Percentiles rank a stretch among this genome's conserved stretches.
phyloP scores from a whole-genome alignment of 2,113 vertebrate genomes.

The Poeciliopsis retropinna region DNA sequence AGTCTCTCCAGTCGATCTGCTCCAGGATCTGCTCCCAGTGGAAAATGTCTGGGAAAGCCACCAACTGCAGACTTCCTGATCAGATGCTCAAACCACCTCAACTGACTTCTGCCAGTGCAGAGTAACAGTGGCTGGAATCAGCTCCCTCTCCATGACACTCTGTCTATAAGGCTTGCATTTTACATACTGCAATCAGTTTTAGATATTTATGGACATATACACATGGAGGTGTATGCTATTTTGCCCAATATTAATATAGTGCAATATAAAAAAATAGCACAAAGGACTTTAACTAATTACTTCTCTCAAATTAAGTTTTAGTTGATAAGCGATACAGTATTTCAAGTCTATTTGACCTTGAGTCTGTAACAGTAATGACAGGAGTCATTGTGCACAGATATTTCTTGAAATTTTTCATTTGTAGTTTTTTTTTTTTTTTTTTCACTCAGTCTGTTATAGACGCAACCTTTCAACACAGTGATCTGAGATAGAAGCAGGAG shows the following conservation, averaged over 20 bases:
- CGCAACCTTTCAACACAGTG: slow-evolving; percentile 1
- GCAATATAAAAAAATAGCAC: too few species aligned
- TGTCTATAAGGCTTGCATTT: not conserved
- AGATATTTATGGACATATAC: too few species aligned
- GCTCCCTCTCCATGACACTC: not conserved
- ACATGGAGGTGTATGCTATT: too few species aligned
- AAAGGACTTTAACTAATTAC: too few species aligned
- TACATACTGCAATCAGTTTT: too few species aligned
- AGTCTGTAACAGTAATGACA: not conserved
- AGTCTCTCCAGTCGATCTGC: not conserved
- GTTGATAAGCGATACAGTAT: not conserved
- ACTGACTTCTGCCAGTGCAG: not conserved
- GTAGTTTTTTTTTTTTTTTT: not conserved
- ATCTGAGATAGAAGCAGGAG: slow-evolving; percentile 5
- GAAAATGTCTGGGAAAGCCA: not conserved
- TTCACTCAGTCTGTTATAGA: slow-evolving; percentile 7
- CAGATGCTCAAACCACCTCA: not conserved
- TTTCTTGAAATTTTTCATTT: not conserved
- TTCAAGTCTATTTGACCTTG: not conserved
- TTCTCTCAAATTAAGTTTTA: not conserved
- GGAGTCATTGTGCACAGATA: not conserved
- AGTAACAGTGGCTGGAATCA: not conserved
- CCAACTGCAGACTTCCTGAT: not conserved
- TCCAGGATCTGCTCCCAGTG: not conserved
- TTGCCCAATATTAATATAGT: too few species aligned